Conservation (phyloP, 2,113 vertebrate species). For the Anolis sagrei region DNA sequence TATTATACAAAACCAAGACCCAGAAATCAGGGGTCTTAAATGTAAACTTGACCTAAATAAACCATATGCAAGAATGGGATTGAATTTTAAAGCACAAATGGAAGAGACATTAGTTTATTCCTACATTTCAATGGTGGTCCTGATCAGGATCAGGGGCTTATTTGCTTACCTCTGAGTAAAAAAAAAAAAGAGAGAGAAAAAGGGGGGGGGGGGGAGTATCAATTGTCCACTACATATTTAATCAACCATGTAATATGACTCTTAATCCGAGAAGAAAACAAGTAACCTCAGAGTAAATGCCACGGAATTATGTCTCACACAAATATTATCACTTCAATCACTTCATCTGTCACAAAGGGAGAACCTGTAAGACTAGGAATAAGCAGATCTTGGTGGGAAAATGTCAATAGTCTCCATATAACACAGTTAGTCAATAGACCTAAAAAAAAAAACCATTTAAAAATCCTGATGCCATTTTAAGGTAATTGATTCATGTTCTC, state of each 20-base stretch:
- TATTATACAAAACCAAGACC: not conserved
- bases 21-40: not conserved
- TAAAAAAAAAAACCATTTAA: not conserved
- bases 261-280: not conserved
- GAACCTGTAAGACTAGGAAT: not conserved
- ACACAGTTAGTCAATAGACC: not conserved
- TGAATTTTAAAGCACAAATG: too few relatives aligned
- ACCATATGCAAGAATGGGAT: not conserved
- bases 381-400: not conserved
- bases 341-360: not conserved
- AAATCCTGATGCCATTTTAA: not conserved
- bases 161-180: too few relatives aligned
- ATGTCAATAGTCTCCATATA: not conserved
- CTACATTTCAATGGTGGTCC: too few relatives aligned
- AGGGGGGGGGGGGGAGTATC: too few relatives aligned
- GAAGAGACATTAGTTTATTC: too few relatives aligned
- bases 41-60: not conserved
- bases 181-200: too few relatives aligned
- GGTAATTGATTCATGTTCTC: not conserved
- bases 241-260: not conserved
- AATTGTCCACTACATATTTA: not conserved
- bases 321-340: not conserved
- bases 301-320: not conserved
- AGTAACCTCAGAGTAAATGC: not conserved
- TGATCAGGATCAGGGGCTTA: too few relatives aligned